Conservation (phyloP, 2,797 vertebrate species). For the Ctenopoma multispine region DNA sequence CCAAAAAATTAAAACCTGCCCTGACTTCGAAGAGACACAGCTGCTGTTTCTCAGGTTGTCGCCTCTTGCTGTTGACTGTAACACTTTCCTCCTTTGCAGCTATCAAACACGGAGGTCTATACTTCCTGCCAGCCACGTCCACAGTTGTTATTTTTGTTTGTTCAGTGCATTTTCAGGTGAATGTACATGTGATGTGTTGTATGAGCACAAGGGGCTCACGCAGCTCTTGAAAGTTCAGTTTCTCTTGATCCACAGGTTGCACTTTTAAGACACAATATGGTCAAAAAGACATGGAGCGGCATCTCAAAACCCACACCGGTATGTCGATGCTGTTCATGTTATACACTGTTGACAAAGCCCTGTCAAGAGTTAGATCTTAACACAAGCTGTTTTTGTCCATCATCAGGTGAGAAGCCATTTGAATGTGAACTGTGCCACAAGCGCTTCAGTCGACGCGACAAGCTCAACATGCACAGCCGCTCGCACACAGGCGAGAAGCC, state of each 20-base stretch:
- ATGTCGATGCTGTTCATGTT: not conserved
- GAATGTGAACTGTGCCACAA: constrained; percentile 96
- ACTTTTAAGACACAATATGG: constrained; percentile 98
- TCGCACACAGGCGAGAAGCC: constrained; percentile 97
- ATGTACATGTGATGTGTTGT: too few species aligned
- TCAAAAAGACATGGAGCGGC: constrained; percentile 98
- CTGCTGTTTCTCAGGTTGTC: constrained; percentile 94
- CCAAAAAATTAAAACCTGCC: constrained; percentile 86
- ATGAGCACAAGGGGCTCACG: not conserved
- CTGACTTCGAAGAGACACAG: constrained; percentile 90
- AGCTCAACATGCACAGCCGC: constrained; percentile 96
- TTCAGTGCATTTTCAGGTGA: constrained; percentile 13
- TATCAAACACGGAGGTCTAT: not conserved
- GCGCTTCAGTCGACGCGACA: constrained; percentile 96
- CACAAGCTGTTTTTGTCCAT: not conserved
- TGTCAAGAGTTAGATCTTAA: not conserved
- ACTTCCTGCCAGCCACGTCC: constrained; percentile 30
- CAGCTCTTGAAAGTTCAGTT: constrained; percentile 14
- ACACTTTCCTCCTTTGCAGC: constrained; percentile 39
- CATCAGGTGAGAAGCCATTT: constrained; percentile 94
- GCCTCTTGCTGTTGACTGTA: constrained; percentile 16
- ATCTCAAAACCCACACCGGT: constrained; percentile 97
- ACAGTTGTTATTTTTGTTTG: constrained; percentile 27
- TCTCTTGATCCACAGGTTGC: constrained; percentile 85
- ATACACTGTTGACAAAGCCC: not conserved